Percentiles rank a stretch among this genome's conserved stretches.
phyloP scores from a whole-genome alignment of 2,797 vertebrate species.

The Tinamus major region DNA sequence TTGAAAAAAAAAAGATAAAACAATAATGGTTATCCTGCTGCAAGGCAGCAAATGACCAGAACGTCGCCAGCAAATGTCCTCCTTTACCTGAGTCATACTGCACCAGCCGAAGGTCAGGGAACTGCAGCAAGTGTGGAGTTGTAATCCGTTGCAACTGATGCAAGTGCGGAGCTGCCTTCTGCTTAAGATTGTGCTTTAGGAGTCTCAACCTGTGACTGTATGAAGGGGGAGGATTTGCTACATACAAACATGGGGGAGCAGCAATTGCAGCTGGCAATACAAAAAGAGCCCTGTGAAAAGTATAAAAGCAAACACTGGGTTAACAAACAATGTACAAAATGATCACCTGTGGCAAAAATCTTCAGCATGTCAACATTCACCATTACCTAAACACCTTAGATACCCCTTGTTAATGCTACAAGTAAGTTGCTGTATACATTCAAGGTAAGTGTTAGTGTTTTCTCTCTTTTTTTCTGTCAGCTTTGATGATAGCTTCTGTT shows the following conservation, averaged over 20 bases:
- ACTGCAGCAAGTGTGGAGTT: slow-evolving; percentile 79
- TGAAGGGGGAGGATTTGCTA: slow-evolving; percentile 85
- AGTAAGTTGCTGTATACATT: background rate
- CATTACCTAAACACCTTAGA: background rate
- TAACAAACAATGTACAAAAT: background rate
- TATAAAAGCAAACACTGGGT: background rate
- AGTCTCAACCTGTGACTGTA: slow-evolving; percentile 85
- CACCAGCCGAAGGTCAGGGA: slow-evolving; percentile 90
- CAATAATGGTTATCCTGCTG: background rate
- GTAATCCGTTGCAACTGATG: slow-evolving; percentile 81
- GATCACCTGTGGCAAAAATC: background rate
- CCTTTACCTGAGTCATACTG: slow-evolving; percentile 94
- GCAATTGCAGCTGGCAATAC: slow-evolving; percentile 90
- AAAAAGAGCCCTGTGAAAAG: slow-evolving; percentile 84
- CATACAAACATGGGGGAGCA: slow-evolving; percentile 85
- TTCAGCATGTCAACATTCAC: background rate
- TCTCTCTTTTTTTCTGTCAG: background rate
- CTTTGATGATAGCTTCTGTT: background rate
- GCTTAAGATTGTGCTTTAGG: slow-evolving; percentile 79
- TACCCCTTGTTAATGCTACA: background rate
- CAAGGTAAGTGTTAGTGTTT: background rate
- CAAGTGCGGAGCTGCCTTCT: slow-evolving; percentile 79
- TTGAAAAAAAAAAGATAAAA: background rate
- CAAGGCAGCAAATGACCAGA: background rate
- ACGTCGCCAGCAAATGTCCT: background rate